Percentiles rank a stretch among this genome's conserved stretches.
Evolutionary conservation across 2,888 invertebrate genomes (phyloP).

Genomic region (Pristionchus entomophagus): DNA sequence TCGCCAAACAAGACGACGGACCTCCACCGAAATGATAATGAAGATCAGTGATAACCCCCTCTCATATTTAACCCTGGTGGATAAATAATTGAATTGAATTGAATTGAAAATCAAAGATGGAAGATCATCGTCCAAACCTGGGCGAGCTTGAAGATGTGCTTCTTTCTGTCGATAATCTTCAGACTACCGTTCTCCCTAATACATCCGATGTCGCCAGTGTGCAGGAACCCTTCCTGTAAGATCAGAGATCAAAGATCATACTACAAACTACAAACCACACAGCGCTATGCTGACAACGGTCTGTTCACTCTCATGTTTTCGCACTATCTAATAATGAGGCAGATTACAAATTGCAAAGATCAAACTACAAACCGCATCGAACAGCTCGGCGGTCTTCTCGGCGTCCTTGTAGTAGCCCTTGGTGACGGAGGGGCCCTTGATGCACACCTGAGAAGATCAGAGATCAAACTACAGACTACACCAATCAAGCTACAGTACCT

Average conservation of each 20-base stretch:
- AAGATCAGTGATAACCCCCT: too few relatives aligned
- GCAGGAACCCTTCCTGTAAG: conserved; percentile 79
- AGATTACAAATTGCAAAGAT: background rate
- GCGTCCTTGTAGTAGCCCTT: conserved; percentile 81
- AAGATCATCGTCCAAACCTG: conserved; percentile 70
- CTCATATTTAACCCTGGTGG: too few relatives aligned
- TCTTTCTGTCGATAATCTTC: conserved; percentile 79
- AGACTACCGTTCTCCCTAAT: conserved; percentile 77
- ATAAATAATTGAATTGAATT: too few relatives aligned
- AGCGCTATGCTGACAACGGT: too few relatives aligned
- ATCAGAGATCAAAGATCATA: conserved; percentile 15
- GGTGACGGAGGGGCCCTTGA: conserved; percentile 72
- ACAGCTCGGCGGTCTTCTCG: conserved; percentile 90
- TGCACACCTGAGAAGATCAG: conserved; percentile 1
- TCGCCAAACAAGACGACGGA: too few relatives aligned
- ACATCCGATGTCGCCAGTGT: conserved; percentile 72
- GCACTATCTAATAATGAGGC: background rate
- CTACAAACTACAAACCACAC: too few relatives aligned
- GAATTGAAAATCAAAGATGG: background rate
- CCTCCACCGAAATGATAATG: too few relatives aligned
- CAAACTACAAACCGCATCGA: conserved; percentile 83
- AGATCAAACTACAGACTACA: background rate
- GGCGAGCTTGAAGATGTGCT: conserved; percentile 79
- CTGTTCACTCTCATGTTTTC: background rate
- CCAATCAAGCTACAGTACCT: conserved; percentile 81